Percentiles rank a stretch among this genome's conserved stretches.
phyloP scores from a whole-genome alignment of 2,888 invertebrate species.

The Mesochorus sp. region DNA sequence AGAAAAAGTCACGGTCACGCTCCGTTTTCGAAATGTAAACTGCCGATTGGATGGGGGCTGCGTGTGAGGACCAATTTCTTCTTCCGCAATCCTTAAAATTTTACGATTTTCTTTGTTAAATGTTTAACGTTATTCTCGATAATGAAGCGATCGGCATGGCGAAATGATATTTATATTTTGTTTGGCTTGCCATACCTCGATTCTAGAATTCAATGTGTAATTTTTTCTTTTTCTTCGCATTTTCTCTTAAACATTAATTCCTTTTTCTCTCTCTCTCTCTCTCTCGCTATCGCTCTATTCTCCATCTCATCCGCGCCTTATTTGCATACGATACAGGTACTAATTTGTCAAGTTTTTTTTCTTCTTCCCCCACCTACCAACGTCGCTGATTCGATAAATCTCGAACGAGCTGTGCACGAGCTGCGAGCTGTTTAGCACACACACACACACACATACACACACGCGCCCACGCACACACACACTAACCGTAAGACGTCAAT shows the following conservation, averaged over 20 bases:
- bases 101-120: constrained; percentile 69
- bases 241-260: constrained; percentile 51
- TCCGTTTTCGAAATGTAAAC: constrained; percentile 34
- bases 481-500: too few relatives aligned
- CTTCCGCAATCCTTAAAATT: constrained; percentile 68
- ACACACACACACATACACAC: too few relatives aligned
- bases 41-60: constrained; percentile 64
- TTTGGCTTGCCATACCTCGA: constrained; percentile 29
- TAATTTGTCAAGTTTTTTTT: constrained; percentile 69
- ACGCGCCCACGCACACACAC: too few relatives aligned
- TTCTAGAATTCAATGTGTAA: constrained; percentile 35
- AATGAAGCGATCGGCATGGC: constrained; percentile 41
- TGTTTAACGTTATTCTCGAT: constrained; percentile 68
- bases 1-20: constrained; percentile 33
- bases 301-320: too few relatives aligned
- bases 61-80: constrained; percentile 53
- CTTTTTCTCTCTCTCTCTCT: constrained; percentile 60
- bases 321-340: constrained; percentile 77
- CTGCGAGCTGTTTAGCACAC: not conserved
- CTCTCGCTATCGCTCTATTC: too few relatives aligned
- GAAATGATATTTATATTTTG: not conserved
- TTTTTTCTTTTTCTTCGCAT: constrained; percentile 12
- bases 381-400: constrained; percentile 43
- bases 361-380: constrained; percentile 47
- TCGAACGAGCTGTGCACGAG: constrained; percentile 65